Evolutionary conservation across 2,113 vertebrate species (phyloP).

Genomic region (Cromileptes altivelis): DNA sequence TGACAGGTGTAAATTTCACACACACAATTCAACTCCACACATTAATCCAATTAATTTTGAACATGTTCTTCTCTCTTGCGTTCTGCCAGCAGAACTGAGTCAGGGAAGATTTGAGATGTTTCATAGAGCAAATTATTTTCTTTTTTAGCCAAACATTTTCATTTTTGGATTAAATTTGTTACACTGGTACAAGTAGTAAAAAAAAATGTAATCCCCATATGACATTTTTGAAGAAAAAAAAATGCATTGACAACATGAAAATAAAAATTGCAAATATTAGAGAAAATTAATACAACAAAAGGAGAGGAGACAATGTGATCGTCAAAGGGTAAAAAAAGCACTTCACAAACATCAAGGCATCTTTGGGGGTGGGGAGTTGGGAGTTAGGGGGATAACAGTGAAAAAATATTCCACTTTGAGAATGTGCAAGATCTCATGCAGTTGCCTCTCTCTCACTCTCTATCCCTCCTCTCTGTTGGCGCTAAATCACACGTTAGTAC

Average conservation of each 20-base stretch:
- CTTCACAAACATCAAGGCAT: constrained; percentile 43
- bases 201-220: background rate
- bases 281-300: constrained; percentile 1
- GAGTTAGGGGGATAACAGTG: constrained; percentile 57
- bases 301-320: background rate
- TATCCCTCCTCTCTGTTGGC: constrained; percentile 84
- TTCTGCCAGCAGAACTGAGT: constrained; percentile 20
- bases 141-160: background rate
- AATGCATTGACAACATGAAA: background rate
- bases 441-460: constrained; percentile 82
- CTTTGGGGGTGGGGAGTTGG: constrained; percentile 41
- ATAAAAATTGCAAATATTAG: background rate
- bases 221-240: background rate
- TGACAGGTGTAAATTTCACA: constrained; percentile 83
- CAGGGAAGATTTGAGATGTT: background rate
- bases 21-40: constrained; percentile 66
- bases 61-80: constrained; percentile 32
- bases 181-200: background rate
- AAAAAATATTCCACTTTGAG: constrained; percentile 81
- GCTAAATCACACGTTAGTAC: constrained; percentile 87
- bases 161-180: constrained; percentile 21
- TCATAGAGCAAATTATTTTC: background rate
- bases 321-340: constrained; percentile 13
- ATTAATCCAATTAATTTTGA: constrained; percentile 83
- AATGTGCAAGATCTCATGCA: constrained; percentile 85